Evolutionary conservation across 2,888 invertebrate genomes (phyloP).

Genomic region (Drosophila tanythrix): DNA sequence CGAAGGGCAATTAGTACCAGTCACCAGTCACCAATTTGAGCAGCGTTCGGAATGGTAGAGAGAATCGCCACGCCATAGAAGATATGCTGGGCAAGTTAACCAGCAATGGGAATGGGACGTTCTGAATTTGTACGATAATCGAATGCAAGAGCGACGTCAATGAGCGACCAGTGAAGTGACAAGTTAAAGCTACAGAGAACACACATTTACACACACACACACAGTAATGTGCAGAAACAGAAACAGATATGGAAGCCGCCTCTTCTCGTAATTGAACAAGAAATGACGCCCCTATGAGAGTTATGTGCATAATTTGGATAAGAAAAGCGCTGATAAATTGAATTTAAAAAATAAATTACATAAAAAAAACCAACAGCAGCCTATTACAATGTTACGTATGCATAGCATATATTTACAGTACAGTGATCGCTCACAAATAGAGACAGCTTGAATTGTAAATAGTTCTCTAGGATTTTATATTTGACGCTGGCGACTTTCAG

Average conservation of each 20-base stretch:
- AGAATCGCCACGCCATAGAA: conserved; percentile 41
- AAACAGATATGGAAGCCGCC: conserved; percentile 46
- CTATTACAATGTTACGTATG: conserved; percentile 24
- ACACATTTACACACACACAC: conserved; percentile 11
- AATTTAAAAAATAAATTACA: conserved; percentile 40
- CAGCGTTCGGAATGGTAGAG: conserved; percentile 4
- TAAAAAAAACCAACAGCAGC: conserved; percentile 9
- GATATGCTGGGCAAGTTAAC: conserved; percentile 52
- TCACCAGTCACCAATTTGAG: conserved; percentile 68
- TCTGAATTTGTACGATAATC: conserved; percentile 56
- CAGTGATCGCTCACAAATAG: neutral
- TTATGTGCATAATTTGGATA: conserved; percentile 53
- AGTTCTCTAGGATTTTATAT: neutral
- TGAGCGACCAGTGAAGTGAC: conserved; percentile 22
- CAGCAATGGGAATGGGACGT: conserved; percentile 36
- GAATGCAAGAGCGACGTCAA: conserved; percentile 24
- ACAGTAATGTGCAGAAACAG: conserved; percentile 3
- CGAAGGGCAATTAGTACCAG: conserved; percentile 71
- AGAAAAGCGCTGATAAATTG: conserved; percentile 65
- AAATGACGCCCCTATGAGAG: conserved; percentile 68
- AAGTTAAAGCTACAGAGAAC: conserved; percentile 41
- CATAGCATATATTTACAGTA: neutral
- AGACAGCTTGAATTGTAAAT: neutral
- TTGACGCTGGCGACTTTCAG: neutral
- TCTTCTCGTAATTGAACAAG: conserved; percentile 67